phyloP scores from a whole-genome alignment of 2,113 vertebrate species.

The Ceyx melanurus region DNA sequence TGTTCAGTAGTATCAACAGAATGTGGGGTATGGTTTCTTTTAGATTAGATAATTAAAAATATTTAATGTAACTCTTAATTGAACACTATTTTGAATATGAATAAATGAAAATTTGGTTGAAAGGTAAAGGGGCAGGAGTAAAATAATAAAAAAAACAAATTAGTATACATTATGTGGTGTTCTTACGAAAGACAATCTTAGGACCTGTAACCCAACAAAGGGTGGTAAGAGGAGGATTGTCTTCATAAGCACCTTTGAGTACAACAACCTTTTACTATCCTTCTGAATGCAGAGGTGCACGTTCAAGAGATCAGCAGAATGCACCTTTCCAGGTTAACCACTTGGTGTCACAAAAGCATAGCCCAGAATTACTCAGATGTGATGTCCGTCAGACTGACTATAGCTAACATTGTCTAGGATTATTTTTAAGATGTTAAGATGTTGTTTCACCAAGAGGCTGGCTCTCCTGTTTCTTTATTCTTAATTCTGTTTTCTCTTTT shows the following conservation, averaged over 20 bases:
- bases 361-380: background rate
- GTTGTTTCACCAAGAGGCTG: background rate
- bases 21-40: background rate
- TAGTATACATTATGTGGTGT: background rate
- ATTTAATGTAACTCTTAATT: background rate
- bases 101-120: background rate
- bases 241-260: background rate
- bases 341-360: conserved; percentile 23
- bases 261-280: background rate
- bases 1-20: background rate
- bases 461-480: background rate
- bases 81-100: background rate
- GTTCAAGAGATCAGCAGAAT: background rate
- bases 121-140: background rate
- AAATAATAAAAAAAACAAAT: background rate
- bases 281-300: background rate
- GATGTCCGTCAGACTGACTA: background rate
- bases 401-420: background rate
- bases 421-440: background rate
- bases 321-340: background rate
- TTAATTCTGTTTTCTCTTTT: background rate
- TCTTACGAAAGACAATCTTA: background rate
- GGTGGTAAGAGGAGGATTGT: background rate
- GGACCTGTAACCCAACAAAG: fast-evolving
- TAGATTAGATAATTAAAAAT: background rate